Conservation (phyloP, 2,797 vertebrate genomes). For the Molossus molossus region DNA sequence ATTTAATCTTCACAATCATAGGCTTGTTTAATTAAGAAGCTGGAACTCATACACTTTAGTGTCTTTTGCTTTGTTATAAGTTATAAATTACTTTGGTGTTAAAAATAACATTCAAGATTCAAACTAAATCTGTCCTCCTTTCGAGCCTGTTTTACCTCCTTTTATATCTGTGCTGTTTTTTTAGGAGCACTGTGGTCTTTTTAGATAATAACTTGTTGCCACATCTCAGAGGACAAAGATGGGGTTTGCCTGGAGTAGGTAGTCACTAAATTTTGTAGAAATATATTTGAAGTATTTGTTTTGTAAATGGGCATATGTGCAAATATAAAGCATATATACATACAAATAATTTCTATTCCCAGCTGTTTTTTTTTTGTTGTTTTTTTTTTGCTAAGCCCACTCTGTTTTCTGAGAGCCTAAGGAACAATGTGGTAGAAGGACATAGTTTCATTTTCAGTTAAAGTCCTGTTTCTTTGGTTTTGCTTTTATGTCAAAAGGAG, state of each 20-base stretch:
- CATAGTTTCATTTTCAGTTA: neutral
- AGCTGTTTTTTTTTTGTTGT: neutral
- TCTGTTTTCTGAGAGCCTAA: neutral
- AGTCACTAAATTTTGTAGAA: constrained; percentile 18
- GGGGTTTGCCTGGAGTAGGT: neutral
- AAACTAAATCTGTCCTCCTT: constrained; percentile 4
- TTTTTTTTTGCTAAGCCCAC: neutral
- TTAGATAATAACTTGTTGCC: neutral
- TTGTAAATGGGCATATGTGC: constrained; percentile 26
- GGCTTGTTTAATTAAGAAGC: neutral
- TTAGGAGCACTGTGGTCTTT: neutral
- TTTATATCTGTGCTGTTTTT: neutral
- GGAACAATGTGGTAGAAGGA: constrained; percentile 19
- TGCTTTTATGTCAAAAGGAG: constrained; percentile 24
- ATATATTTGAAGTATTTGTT: constrained; percentile 47
- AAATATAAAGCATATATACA: constrained; percentile 47
- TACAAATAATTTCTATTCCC: constrained; percentile 16
- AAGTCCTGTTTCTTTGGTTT: neutral
- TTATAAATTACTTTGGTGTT: neutral
- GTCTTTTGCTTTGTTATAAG: neutral
- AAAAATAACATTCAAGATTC: constrained; percentile 12
- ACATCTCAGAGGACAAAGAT: neutral
- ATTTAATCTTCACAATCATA: constrained; percentile 20
- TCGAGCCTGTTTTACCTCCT: neutral
- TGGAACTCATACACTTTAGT: neutral